Evolutionary conservation across 2,113 vertebrate genomes (phyloP), one percentile per base, ranked within the genome.

Genomic region (Butorides virescens): DNA sequence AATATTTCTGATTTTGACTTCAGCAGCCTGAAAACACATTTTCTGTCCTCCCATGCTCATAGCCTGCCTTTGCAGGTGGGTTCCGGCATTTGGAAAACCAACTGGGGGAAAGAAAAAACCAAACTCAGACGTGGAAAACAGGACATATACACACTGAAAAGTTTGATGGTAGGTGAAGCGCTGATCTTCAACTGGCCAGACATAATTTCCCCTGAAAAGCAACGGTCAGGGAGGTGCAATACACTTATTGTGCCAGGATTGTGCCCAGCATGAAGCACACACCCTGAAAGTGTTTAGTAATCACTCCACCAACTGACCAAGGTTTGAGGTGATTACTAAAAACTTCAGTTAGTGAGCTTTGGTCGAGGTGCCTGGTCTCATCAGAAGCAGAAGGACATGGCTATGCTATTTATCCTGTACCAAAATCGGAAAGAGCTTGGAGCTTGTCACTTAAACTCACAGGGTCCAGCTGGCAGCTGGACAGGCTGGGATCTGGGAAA

Each of bases 351-450:
- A 27, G 49, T 16, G 68, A 70, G 23, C 44, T 77, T 50, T 3
- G 3, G 20, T 52, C 19, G 34, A 58, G 25, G 34, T n/a, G 34
- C 70, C 55, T 37, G 42, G 11, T 68, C 49, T 58, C 55, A 37
- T 50, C 42, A 63, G 63, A 52, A 47, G 75, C 56, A 86, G 61
- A 52, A 46, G 49, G 25, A 36, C 15, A 5, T 8, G 19, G 20
- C 22, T 7, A 4, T 27, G 42, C 37, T 36, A 20, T 63, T 53
- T 46, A 30, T 15, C 13, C 56, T 44, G 34, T 22, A 58, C 15
- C 25, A 39, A 63, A 85, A 63, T 2, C 0, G 3, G 81, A 32
- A 76, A 42, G 11, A 42, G 12, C 34, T n/a, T 0, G 0, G 74
- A 74, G 27, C 36, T 85, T n/a, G 32, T 75, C 75, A 20, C 50